A percentile compares a stretch with the other conserved stretches of the same genome.
Conservation (phyloP, 2,797 vertebrate genomes). For the Novumbra hubbsi region DNA sequence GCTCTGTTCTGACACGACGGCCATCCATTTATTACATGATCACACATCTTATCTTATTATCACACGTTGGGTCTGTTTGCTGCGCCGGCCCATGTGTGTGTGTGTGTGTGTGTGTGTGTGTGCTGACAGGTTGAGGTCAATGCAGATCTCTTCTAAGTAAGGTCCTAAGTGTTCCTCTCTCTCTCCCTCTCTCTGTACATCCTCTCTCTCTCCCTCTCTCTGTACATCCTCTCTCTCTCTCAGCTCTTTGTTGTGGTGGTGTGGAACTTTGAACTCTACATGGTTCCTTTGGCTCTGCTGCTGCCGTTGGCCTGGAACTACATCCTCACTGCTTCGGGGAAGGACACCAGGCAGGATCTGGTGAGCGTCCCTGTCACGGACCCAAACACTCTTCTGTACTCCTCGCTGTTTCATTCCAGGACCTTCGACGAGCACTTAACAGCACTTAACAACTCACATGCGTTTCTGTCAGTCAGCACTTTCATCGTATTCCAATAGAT, state of each 20-base stretch:
- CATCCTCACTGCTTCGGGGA: slow-evolving; percentile 89
- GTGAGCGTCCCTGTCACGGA: slow-evolving; percentile 74
- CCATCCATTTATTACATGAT: slow-evolving; percentile 29
- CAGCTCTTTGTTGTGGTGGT: slow-evolving; percentile 93
- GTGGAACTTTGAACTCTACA: slow-evolving; percentile 99
- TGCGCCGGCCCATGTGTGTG: slow-evolving; percentile 18
- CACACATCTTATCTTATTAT: slow-evolving; percentile 36
- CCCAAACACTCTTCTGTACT: slow-evolving; percentile 47
- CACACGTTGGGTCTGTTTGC: slow-evolving; percentile 59
- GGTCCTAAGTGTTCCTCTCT: not conserved
- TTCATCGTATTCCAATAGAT: not conserved
- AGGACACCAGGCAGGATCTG: slow-evolving; percentile 90
- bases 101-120: slow-evolving; percentile 31
- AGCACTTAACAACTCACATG: slow-evolving; percentile 11
- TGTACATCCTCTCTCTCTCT: slow-evolving; percentile 26
- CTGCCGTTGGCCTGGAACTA: slow-evolving; percentile 93
- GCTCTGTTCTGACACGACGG: slow-evolving; percentile 47
- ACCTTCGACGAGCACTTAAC: slow-evolving; percentile 17
- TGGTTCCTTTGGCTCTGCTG: slow-evolving; percentile 91
- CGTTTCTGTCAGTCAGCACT: not conserved
- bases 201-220: slow-evolving; percentile 17
- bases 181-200: slow-evolving; percentile 11
- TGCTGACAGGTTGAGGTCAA: slow-evolving; percentile 32
- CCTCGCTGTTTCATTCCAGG: slow-evolving; percentile 29
- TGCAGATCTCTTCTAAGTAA: slow-evolving; percentile 11